These are phyloP conservation scores for Ondatra zibethicus DNA, from an alignment of 2,113 vertebrate genomes.

Conservation along the genomic window DNA sequence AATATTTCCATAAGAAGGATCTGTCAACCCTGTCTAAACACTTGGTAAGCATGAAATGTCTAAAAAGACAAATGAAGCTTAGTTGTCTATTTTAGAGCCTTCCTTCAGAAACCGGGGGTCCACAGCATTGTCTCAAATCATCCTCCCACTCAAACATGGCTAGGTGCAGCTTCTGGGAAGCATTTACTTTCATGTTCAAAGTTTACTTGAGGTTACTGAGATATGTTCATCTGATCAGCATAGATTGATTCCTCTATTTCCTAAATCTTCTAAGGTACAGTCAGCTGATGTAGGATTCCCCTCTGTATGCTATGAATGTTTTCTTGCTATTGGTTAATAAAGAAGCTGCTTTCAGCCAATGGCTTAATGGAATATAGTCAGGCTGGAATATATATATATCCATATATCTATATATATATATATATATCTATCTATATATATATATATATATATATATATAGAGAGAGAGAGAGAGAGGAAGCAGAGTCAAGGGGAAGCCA, in stretches of 20 bases:
- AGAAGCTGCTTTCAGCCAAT: too few species aligned
- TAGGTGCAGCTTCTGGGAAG: neutral
- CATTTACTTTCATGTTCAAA: neutral
- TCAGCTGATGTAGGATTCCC: neutral
- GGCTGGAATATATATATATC: too few species aligned
- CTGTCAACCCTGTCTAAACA: neutral
- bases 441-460: too few species aligned
- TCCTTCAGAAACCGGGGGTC: neutral
- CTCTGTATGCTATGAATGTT: too few species aligned
- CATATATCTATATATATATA: too few species aligned
- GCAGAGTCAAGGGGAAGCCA: too few species aligned
- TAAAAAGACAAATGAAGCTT: neutral
- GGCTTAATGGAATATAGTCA: too few species aligned
- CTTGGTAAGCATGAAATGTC: neutral
- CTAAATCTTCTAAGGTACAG: slow-evolving; percentile 6
- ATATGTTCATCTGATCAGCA: slow-evolving; percentile 20
- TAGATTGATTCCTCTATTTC: slow-evolving; percentile 36
- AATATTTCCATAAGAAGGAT: neutral
- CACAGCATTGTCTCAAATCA: neutral
- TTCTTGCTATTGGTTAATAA: too few species aligned
- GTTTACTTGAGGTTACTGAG: neutral
- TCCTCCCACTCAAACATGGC: neutral
- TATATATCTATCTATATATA: too few species aligned
- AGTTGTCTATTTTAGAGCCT: neutral
- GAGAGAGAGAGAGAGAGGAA: too few species aligned